Conservation (phyloP, 2,888 invertebrate species). For the Hedychridium roseum region DNA sequence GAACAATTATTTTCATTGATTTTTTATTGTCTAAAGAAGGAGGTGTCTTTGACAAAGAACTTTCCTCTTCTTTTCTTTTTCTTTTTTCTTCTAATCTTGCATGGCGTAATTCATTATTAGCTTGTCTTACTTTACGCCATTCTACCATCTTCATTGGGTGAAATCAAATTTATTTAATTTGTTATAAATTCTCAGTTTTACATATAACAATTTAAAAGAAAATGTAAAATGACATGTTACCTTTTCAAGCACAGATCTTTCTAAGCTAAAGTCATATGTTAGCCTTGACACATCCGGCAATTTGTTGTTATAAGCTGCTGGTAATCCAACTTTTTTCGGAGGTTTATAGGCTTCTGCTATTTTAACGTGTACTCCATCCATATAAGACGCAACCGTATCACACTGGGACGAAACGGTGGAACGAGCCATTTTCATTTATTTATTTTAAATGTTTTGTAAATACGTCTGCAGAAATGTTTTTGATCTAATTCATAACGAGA, state of each 20-base stretch:
- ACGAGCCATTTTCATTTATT: constrained; percentile 45
- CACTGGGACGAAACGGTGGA: constrained; percentile 48
- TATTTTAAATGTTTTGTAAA: constrained; percentile 7
- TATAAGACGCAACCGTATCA: constrained; percentile 67
- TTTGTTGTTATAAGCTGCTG: constrained; percentile 67
- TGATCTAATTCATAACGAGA: no score
- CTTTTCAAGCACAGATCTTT: constrained; percentile 75
- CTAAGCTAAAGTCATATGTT: constrained; percentile 78
- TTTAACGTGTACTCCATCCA: constrained; percentile 88
- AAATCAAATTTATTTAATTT: constrained; percentile 2
- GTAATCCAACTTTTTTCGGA: constrained; percentile 74
- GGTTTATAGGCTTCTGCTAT: constrained; percentile 88
- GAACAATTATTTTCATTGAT: constrained; percentile 54
- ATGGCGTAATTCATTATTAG: constrained; percentile 70
- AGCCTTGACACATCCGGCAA: constrained; percentile 67
- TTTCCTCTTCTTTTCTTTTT: constrained; percentile 65
- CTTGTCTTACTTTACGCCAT: constrained; percentile 73
- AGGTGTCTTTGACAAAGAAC: constrained; percentile 63
- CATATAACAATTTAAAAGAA: not conserved
- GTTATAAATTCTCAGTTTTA: no score
- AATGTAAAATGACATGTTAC: constrained; percentile 29
- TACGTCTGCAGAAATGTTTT: no score
- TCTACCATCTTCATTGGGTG: constrained; percentile 69
- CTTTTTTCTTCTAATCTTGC: constrained; percentile 70
- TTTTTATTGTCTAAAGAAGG: constrained; percentile 65